Evolutionary conservation across 2,888 invertebrate genomes (phyloP).

Genomic region (Oscheius onirici): DNA sequence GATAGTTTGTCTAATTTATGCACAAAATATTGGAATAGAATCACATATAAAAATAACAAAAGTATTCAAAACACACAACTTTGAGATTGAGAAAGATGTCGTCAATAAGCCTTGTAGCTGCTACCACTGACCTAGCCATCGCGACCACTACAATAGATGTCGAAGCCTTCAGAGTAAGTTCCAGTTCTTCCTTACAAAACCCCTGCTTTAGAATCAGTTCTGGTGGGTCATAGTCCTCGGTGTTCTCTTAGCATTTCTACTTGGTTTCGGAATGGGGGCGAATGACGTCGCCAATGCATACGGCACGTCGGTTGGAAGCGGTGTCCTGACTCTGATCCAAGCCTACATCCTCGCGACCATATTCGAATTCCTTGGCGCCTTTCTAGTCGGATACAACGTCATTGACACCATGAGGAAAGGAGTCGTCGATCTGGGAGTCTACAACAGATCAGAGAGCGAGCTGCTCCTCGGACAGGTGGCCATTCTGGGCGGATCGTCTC

Average conservation of each 20-base stretch:
- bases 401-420: constrained; percentile 98
- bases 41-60: too few relatives aligned
- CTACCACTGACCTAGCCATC: background rate
- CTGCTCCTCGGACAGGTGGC: constrained; percentile 91
- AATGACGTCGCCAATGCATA: constrained; percentile 99
- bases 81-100: too few relatives aligned
- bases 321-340: constrained; percentile 76
- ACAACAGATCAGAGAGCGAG: constrained; percentile 83
- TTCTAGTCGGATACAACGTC: constrained; percentile 89
- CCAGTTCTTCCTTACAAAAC: background rate
- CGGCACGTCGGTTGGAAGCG: constrained; percentile 77
- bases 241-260: constrained; percentile 90
- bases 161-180: background rate
- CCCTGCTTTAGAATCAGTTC: constrained; percentile 38
- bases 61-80: too few relatives aligned
- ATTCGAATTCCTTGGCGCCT: constrained; percentile 93
- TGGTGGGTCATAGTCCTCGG: constrained; percentile 89
- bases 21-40: too few relatives aligned
- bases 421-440: constrained; percentile 87
- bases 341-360: constrained; percentile 94
- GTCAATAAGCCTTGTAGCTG: too few relatives aligned
- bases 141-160: background rate
- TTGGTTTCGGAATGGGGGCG: constrained; percentile 97
- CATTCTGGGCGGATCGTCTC: constrained; percentile 82
- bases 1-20: too few relatives aligned